Percentiles rank a stretch among this genome's conserved stretches.
Evolutionary conservation across 2,797 vertebrate species (phyloP).

Genomic region (Sebastes wilsoni): DNA sequence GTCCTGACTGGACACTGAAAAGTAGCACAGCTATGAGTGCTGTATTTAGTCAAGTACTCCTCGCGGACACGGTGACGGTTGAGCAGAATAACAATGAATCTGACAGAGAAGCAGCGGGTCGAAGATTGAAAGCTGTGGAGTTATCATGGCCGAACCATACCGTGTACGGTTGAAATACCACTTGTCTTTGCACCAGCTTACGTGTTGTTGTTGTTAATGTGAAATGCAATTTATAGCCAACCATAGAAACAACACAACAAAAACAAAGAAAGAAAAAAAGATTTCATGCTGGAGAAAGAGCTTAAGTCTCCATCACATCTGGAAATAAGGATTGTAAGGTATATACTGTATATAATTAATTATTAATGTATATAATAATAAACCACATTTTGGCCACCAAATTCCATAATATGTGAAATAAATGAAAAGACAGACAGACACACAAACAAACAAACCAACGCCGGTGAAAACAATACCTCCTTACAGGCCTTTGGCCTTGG

Average conservation of each 20-base stretch:
- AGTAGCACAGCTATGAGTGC: neutral
- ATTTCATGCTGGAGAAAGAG: neutral
- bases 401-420: neutral
- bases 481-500: no score
- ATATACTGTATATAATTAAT: no score
- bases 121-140: neutral
- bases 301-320: neutral
- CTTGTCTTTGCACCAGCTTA: neutral
- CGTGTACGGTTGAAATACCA: neutral
- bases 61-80: neutral
- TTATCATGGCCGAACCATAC: neutral
- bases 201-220: neutral
- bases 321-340: neutral
- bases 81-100: slow-evolving; percentile 16
- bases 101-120: neutral
- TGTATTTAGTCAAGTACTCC: neutral
- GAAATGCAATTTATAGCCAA: neutral
- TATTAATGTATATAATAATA: neutral
- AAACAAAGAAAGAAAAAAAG: neutral
- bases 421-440: no score
- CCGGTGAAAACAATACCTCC: no score
- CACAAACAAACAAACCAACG: no score
- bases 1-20: neutral
- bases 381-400: neutral
- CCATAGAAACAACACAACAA: neutral